Evolutionary conservation across 2,888 invertebrate species (phyloP).

Genomic region (Tipula helvola): DNA sequence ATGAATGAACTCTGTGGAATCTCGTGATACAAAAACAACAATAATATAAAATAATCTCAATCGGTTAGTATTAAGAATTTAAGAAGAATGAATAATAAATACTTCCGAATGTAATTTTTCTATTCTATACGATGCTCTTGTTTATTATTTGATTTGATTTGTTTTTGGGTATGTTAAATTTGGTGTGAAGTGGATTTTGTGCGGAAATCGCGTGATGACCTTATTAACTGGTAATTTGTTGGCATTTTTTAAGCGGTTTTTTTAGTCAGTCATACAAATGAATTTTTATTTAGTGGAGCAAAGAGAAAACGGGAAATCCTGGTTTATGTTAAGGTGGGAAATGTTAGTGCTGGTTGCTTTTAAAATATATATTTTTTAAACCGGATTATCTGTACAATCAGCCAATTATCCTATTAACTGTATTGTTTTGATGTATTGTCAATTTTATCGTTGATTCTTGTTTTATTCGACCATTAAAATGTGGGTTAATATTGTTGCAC

Average conservation of each 20-base stretch:
- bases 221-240: not conserved
- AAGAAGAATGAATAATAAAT: not conserved
- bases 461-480: no score
- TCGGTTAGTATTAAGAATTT: not conserved
- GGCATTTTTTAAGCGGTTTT: not conserved
- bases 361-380: no score
- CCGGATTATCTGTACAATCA: no score
- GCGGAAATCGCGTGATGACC: not conserved
- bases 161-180: not conserved
- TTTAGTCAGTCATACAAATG: not conserved
- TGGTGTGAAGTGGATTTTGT: not conserved
- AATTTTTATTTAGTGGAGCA: no score
- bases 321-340: no score
- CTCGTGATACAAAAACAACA: not conserved
- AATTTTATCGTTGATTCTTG: no score
- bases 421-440: no score
- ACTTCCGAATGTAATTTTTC: constrained; percentile 4
- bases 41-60: not conserved
- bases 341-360: no score
- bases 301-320: no score
- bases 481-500: no score
- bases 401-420: no score
- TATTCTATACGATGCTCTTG: not conserved
- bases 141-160: not conserved
- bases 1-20: not conserved